A percentile compares a stretch with the other conserved stretches of the same genome.
Evolutionary conservation across 2,797 vertebrate genomes (phyloP).

Genomic region (Rhynchotus rufescens): DNA sequence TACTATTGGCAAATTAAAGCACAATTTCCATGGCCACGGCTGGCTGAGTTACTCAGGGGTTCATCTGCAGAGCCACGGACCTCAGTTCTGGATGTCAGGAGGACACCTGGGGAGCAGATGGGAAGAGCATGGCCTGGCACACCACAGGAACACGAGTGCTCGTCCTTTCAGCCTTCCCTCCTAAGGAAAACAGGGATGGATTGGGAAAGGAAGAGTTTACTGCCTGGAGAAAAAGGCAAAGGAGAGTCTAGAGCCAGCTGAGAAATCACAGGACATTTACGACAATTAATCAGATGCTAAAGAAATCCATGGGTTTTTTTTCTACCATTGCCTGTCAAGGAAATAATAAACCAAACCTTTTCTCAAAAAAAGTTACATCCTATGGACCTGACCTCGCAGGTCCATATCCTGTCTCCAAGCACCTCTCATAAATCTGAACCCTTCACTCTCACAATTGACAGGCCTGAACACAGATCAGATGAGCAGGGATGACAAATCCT

Average conservation of each 20-base stretch:
- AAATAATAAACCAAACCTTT: neutral
- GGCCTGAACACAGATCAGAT: neutral
- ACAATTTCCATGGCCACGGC: neutral
- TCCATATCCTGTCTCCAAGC: neutral
- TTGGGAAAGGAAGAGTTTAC: too few species aligned
- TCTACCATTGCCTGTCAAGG: neutral
- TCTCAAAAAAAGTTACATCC: neutral
- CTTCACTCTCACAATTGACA: neutral
- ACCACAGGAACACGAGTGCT: neutral
- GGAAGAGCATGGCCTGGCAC: neutral
- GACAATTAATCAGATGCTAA: constrained; percentile 11
- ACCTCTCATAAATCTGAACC: neutral
- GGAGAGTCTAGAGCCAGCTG: too few species aligned
- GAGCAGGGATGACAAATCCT: neutral
- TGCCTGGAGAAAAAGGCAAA: too few species aligned
- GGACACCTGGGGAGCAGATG: neutral
- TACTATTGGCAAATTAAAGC: neutral
- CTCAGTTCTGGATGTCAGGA: neutral
- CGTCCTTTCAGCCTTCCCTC: too few species aligned
- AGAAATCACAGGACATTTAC: neutral
- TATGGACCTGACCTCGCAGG: neutral
- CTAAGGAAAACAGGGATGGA: too few species aligned
- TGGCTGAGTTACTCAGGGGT: rapidly evolving
- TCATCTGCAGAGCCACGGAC: neutral
- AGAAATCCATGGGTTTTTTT: neutral